A percentile compares a stretch with the other conserved stretches of the same genome.
Conservation (phyloP, 2,113 vertebrate genomes). For the Notiomystis cincta region DNA sequence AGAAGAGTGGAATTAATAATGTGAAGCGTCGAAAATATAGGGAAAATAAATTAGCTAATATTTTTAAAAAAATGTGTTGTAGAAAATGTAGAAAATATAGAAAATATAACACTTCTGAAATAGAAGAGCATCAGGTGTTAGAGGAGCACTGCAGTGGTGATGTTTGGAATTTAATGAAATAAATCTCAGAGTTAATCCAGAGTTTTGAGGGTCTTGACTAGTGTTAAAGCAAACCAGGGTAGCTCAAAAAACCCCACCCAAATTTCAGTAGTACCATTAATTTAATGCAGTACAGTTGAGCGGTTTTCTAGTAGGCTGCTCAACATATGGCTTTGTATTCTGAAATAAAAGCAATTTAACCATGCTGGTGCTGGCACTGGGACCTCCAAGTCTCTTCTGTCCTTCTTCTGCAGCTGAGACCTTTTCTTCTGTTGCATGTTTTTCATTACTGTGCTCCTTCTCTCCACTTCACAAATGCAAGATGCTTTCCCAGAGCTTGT, state of each 20-base stretch:
- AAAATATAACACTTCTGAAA: neutral
- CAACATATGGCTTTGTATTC: neutral
- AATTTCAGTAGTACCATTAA: neutral
- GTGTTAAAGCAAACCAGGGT: neutral
- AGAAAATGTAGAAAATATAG: no score
- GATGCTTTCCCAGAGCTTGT: neutral
- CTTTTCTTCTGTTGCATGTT: neutral
- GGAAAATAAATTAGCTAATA: neutral
- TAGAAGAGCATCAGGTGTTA: neutral
- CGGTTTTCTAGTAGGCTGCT: neutral
- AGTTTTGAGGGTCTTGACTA: neutral
- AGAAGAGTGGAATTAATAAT: neutral
- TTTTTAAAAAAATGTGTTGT: neutral
- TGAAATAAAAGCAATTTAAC: neutral
- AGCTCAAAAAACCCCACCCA: neutral
- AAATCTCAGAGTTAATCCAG: neutral
- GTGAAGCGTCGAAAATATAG: neutral
- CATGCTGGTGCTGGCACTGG: neutral
- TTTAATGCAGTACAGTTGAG: neutral
- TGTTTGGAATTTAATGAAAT: neutral
- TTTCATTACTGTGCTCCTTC: neutral
- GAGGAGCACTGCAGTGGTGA: fast-evolving
- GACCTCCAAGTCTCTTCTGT: neutral
- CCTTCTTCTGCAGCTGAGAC: neutral
- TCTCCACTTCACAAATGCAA: neutral